Percentiles rank a stretch among this genome's conserved stretches.
These are phyloP conservation scores for Margaritifera margaritifera DNA, from an alignment of 2,888 invertebrate species.

Conservation along the genomic window DNA sequence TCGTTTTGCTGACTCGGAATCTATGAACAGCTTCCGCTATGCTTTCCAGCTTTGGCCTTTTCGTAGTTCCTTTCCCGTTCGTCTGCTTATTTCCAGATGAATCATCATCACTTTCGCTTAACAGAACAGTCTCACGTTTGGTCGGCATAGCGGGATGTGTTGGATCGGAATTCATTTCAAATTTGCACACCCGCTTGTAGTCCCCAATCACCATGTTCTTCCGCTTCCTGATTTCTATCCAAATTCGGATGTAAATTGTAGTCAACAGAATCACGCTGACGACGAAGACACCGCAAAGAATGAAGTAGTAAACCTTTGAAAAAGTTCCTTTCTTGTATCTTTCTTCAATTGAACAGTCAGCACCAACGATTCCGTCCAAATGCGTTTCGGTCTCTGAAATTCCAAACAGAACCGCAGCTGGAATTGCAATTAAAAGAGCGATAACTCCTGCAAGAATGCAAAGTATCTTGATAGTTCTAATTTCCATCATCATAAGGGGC, in stretches of 20 bases:
- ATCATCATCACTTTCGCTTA: constrained; percentile 51
- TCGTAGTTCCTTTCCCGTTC: constrained; percentile 2
- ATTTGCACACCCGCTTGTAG: constrained; percentile 26
- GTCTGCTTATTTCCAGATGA: constrained; percentile 6
- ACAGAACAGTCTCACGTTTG: constrained; percentile 40
- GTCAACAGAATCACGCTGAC: constrained; percentile 48
- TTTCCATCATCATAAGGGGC: constrained; percentile 51
- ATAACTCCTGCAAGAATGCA: constrained; percentile 49
- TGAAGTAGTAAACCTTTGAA: constrained; percentile 44
- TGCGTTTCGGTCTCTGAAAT: constrained; percentile 44
- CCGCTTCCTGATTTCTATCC: constrained; percentile 40
- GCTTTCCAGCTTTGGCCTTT: constrained; percentile 28
- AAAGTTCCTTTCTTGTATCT: constrained; percentile 43
- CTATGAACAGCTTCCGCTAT: constrained; percentile 28
- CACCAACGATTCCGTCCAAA: constrained; percentile 34
- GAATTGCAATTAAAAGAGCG: constrained; percentile 48
- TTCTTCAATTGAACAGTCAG: constrained; percentile 59
- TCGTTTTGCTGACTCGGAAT: constrained; percentile 40
- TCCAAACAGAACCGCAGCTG: constrained; percentile 52
- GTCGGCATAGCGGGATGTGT: constrained; percentile 17
- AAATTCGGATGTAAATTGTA: constrained; percentile 51
- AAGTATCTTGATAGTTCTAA: constrained; percentile 51
- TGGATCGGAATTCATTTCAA: constrained; percentile 14
- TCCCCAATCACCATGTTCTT: constrained; percentile 35
- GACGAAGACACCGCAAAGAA: constrained; percentile 49